Base-by-base conservation (phyloP, 2,888 invertebrate genomes). In the Adelognathus sp. region DNA sequence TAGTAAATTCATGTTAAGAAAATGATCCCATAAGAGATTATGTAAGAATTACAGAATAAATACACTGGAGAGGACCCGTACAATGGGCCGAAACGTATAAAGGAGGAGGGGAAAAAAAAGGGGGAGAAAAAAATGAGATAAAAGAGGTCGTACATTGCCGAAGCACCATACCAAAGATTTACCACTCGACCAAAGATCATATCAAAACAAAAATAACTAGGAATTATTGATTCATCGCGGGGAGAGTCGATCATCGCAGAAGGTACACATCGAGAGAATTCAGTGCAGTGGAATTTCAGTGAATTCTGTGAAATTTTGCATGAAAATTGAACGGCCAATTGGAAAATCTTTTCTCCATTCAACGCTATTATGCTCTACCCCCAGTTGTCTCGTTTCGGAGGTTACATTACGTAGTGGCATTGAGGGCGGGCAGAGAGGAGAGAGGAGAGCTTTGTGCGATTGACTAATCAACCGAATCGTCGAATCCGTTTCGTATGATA, bases 401-500 rank as follows among this genome's bases (percentile, higher is more conserved):
- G 29, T 29, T 56, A 66, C 60, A 54, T 72, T 74, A 60, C 64
- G 58, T 63, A 21, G 9, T 18, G 41, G 21, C 18, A 16, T 5
- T 18, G 39, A 50, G 9, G 18, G 56, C 33, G 41, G 33, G 24
- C n/a, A n/a, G 29, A 14, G 39, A 1, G 6, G 39, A 9, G 54
- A 18, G 14, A 1, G 9, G 11, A 36, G 39, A 56, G 29, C 39
- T 73, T 75, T 70, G 60, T 64, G 50, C 73, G 73, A 78, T 74
- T 78, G 78, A 70, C 77, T 74, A 70, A 78, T 78, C 78, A 78
- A 78, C 73, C 73, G 73, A 63, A 78, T 63, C 64, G 78, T 60
- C 58, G 69, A 74, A 74, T 78, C 63, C 78, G 73, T 78, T 74
- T 33, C 64, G 70, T 64, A 64, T 64, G 78, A 74, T 74, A 74